Evolutionary conservation across 2,113 vertebrate species (phyloP).

Genomic region (Catharus minimus): DNA sequence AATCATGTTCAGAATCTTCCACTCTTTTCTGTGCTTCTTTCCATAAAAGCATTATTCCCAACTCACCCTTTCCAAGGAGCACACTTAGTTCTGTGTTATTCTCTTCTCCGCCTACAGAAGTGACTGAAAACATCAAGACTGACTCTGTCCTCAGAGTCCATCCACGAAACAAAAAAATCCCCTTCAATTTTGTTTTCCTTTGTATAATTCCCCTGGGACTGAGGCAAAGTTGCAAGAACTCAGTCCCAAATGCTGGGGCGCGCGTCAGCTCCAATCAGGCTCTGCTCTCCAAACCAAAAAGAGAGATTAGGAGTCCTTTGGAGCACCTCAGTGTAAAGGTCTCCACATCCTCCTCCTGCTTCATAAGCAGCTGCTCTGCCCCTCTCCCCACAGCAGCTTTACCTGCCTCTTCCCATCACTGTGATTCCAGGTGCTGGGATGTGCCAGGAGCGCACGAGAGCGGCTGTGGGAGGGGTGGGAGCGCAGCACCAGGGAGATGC

Average conservation of each 20-base stretch:
- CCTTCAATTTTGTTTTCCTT: not conserved
- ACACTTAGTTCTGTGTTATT: not conserved
- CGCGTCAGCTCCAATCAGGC: not conserved
- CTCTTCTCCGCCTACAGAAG: not conserved
- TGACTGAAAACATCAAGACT: not conserved
- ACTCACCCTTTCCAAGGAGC: not conserved
- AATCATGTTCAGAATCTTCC: not conserved
- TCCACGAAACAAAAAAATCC: not conserved
- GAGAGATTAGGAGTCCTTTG: not conserved
- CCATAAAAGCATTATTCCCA: not conserved
- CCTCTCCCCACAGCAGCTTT: not conserved
- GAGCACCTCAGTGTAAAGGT: not conserved
- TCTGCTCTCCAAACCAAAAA: not conserved
- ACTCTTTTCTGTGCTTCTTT: not conserved
- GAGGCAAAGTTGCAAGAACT: not conserved
- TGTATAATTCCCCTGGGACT: not conserved
- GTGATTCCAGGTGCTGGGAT: not conserved
- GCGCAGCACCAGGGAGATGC: not conserved
- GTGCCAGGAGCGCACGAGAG: not conserved
- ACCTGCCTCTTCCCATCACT: not conserved
- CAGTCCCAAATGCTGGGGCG: rapidly evolving
- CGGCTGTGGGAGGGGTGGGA: not conserved
- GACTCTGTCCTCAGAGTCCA: not conserved
- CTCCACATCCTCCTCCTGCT: not conserved
- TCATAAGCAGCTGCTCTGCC: not conserved